phyloP scores from a whole-genome alignment of 2,888 invertebrate genomes.

The Nesidiocoris tenuis region DNA sequence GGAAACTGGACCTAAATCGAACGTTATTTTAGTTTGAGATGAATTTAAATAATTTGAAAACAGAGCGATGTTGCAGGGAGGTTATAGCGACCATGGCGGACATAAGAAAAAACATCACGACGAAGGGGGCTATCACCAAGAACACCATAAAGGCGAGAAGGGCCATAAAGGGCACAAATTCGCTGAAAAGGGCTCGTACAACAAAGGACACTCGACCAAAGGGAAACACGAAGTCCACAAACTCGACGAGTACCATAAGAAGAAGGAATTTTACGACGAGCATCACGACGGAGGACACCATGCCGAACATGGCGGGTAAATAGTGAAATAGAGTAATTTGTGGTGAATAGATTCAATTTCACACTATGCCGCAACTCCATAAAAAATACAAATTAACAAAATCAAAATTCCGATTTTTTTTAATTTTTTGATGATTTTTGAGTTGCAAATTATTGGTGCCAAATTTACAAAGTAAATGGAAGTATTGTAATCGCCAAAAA shows the following conservation, averaged over 20 bases:
- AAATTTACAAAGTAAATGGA: too few relatives aligned
- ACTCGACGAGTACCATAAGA: slow-evolving; percentile 80
- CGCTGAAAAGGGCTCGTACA: slow-evolving; percentile 70
- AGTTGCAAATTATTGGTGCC: too few relatives aligned
- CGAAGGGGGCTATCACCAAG: slow-evolving; percentile 65
- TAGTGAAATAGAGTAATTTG: too few relatives aligned
- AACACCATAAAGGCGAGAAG: slow-evolving; percentile 66
- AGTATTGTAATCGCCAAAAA: too few relatives aligned
- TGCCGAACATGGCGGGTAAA: slow-evolving; percentile 69
- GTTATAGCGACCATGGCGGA: slow-evolving; percentile 64
- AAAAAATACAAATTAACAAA: too few relatives aligned
- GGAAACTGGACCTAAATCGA: too few relatives aligned
- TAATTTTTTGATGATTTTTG: too few relatives aligned
- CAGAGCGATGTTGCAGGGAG: slow-evolving; percentile 51
- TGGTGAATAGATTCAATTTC: too few relatives aligned
- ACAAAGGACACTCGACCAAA: slow-evolving; percentile 82
- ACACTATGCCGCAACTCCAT: too few relatives aligned
- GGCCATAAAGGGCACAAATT: slow-evolving; percentile 68
- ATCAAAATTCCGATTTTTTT: too few relatives aligned
- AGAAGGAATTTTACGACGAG: slow-evolving; percentile 83
- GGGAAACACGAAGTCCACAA: slow-evolving; percentile 84
- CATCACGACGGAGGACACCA: slow-evolving; percentile 79
- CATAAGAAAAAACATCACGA: slow-evolving; percentile 66
- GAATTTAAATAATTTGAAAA: slow-evolving; percentile 26
- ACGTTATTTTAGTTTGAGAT: too few relatives aligned